Evolutionary conservation across 30 jellyfish, hydroid and myxozoan genomes (phyloP), one percentile per base, ranked within the genome.

Genomic region (Morbakka virulenta): DNA sequence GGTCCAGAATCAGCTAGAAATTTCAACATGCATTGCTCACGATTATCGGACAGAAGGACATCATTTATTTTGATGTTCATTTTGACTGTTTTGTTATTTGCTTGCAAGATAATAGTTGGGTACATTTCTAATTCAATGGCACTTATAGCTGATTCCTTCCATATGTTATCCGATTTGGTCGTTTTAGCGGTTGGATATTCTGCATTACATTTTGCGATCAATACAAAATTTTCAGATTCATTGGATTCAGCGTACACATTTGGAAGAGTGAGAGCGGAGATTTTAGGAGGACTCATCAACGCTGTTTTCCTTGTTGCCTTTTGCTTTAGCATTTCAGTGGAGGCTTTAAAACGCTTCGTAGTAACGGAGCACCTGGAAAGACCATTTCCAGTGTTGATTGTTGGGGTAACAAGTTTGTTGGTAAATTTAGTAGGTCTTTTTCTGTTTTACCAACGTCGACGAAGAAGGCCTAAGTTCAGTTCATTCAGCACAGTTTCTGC

Each of bases 231-330:
- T n/a, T n/a, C n/a, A n/a, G 67, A 77, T 3, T 71, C 62, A n/a
- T 73, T 28, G 30, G 84, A 77, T 2, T 89, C 81, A 34, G 65
- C 30, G 50, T 89, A 64, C 53, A 80, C 97, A 4, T 89, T 89
- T 47, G 97, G 97, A 2, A 48, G 82, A 52, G 87, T 82, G 2
- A 71, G 97, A 32, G 97, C 95, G n/a, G 97, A 89, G 79, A 79
- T 89, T 1, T 82, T 89, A 6, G 97, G 97, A 32, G 97, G 94
- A 11, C 50, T 85, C 67, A 79, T 89, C 31, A 89, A 89, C 50
- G 83, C 97, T 0, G 79, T 89, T 1, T 89, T 89, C 65, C 76
- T 89, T 34, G 30, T 89, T n/a, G 97, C 97, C 9, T 48, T 89
- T 24, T 89, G 95, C 69, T 89, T 89, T 72, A 65, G 95, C 17